Evolutionary conservation across 2,113 vertebrate genomes (phyloP), one percentile per base, ranked within the genome.

Genomic region (Cololabis saira): DNA sequence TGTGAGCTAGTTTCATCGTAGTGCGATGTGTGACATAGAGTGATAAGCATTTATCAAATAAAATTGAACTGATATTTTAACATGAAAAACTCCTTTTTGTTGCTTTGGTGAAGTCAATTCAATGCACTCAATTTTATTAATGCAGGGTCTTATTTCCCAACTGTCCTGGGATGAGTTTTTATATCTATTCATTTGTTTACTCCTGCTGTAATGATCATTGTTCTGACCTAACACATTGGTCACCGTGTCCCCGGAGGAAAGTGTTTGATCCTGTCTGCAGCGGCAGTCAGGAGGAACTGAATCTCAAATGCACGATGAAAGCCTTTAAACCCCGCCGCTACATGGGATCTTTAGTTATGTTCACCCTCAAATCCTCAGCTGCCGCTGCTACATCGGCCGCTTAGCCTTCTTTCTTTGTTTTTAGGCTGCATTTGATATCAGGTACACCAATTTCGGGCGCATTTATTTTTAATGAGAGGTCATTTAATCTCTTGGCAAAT

Each of bases 381-480:
- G 18, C 18, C 18, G 13, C 13, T 15, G 60, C 10, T 6, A 18
- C 47, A 40, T 58, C 42, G 40, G 47, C 58, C 70, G 15, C 52
- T 65, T 55, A 12, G 42, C 60, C 71, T 78, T 60, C 37, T 68
- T 61, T 61, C 53, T 30, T n/a, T 68, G 59, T 48, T 74, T 77
- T 63, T n/a, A 53, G n/a, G 33, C 44, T 24, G 42, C 70, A 40
- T 56, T 56, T 49, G 58, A 12, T 62, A 30, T 59, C 42, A 33
- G 52, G 40, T 58, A 15, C 18, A 2, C 16, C 47, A 16, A 22
- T 67, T 76, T 71, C n/a, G 1, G 21, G 33, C 7, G 5, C 51
- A 72, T 86, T 72, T 7, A 65, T 84, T 80, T 82, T 71, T 78
- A 70, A 86, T 77, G 59, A 80, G 69, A n/a, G 78, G 80, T 77